phyloP scores from a whole-genome alignment of 2,888 invertebrate genomes.

The Nemotelus nigrinus region DNA sequence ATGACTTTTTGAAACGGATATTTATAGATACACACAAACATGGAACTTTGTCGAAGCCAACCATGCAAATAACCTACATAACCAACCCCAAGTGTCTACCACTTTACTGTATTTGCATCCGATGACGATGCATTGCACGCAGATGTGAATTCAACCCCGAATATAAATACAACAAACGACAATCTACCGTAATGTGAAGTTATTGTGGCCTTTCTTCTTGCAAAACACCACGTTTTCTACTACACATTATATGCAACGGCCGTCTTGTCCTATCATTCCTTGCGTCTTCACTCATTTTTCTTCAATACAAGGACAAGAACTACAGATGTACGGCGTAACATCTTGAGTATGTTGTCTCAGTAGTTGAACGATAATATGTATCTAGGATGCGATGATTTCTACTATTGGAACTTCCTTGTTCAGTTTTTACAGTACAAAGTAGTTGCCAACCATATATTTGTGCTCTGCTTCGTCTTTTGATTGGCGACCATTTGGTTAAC shows the following conservation, averaged over 20 bases:
- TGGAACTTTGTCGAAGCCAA: neutral
- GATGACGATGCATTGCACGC: conserved; percentile 14
- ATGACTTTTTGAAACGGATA: neutral
- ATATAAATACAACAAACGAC: neutral
- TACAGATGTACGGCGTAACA: neutral
- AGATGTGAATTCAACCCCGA: conserved; percentile 25
- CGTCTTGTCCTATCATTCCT: too few relatives aligned
- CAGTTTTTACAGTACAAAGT: neutral
- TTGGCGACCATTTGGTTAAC: conserved; percentile 29
- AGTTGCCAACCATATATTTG: neutral
- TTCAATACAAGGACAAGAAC: neutral
- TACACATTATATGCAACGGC: neutral
- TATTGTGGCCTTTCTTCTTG: conserved; percentile 5
- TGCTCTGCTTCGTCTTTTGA: neutral
- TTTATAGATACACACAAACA: neutral
- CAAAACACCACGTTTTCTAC: neutral
- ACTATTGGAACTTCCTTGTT: conserved; percentile 29
- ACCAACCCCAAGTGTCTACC: neutral
- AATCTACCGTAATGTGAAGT: conserved; percentile 7
- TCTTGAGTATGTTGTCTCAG: conserved; percentile 4
- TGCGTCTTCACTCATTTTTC: neutral
- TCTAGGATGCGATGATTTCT: conserved; percentile 11
- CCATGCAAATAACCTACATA: neutral
- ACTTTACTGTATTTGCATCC: conserved; percentile 12
- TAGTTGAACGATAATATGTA: neutral